Conservation (phyloP, 2,113 vertebrate genomes). For the Benthochromis sp. region DNA sequence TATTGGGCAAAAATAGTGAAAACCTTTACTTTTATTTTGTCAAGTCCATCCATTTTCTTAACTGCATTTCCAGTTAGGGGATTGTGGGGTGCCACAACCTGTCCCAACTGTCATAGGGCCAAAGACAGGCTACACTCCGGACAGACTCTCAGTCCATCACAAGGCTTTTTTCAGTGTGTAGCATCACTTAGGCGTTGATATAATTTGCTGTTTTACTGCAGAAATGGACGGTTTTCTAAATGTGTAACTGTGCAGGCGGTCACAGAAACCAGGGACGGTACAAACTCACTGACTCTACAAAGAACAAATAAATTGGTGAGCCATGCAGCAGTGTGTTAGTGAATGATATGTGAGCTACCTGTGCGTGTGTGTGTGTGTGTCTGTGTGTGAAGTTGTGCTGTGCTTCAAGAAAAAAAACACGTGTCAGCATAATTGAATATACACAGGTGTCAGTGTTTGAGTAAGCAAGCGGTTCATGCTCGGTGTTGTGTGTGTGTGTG, state of each 20-base stretch:
- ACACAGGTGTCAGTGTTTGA: conserved; percentile 23
- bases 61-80: neutral
- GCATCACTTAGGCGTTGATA: neutral
- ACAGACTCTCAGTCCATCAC: neutral
- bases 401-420: conserved; percentile 7
- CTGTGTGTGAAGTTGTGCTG: neutral
- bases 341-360: neutral
- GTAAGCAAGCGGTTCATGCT: neutral
- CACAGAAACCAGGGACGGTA: neutral
- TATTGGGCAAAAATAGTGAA: neutral
- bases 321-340: neutral
- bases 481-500: neutral
- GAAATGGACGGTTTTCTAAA: neutral
- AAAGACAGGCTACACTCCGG: neutral
- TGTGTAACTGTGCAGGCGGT: neutral
- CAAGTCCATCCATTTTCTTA: neutral
- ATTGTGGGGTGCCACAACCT: neutral
- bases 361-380: neutral
- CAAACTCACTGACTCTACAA: neutral
- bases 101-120: neutral
- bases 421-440: conserved; percentile 43
- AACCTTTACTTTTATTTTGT: neutral
- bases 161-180: neutral
- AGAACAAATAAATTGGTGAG: neutral
- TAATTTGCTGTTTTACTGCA: neutral